Percentiles rank a stretch among this genome's conserved stretches.
Conservation (phyloP, 2,113 vertebrate genomes). For the Dromiciops gliroides region DNA sequence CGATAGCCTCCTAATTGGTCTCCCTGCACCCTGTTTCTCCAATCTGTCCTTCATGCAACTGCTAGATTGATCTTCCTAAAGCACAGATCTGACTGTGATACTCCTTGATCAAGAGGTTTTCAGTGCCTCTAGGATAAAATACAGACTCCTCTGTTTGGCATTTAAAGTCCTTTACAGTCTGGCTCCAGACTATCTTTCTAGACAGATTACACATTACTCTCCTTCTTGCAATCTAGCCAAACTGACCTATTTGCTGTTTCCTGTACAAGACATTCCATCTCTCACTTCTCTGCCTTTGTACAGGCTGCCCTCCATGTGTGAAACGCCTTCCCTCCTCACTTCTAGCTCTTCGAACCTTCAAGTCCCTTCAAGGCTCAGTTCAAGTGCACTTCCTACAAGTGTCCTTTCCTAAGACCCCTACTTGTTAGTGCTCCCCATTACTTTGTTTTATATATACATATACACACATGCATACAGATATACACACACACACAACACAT, state of each 20-base stretch:
- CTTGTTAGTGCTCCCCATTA: background rate
- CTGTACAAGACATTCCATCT: background rate
- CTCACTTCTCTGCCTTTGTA: background rate
- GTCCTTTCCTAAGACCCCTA: background rate
- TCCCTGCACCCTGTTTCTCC: background rate
- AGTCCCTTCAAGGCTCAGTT: background rate
- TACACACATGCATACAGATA: no score
- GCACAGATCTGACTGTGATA: background rate
- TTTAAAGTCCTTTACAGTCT: background rate
- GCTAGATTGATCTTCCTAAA: background rate
- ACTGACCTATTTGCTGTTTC: background rate
- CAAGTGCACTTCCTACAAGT: background rate
- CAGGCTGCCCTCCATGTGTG: background rate
- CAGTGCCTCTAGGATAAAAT: background rate
- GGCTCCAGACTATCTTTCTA: background rate
- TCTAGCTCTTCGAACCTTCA: background rate
- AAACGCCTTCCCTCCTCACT: background rate
- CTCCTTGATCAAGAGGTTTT: background rate
- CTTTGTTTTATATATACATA: background rate
- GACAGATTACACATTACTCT: background rate
- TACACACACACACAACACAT: no score
- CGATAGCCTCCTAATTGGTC: background rate
- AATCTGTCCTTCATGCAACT: background rate
- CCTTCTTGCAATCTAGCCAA: background rate
- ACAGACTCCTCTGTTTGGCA: background rate